Conservation (phyloP, 1,140 invertebrate species). For the Mizuhopecten yessoensis region DNA sequence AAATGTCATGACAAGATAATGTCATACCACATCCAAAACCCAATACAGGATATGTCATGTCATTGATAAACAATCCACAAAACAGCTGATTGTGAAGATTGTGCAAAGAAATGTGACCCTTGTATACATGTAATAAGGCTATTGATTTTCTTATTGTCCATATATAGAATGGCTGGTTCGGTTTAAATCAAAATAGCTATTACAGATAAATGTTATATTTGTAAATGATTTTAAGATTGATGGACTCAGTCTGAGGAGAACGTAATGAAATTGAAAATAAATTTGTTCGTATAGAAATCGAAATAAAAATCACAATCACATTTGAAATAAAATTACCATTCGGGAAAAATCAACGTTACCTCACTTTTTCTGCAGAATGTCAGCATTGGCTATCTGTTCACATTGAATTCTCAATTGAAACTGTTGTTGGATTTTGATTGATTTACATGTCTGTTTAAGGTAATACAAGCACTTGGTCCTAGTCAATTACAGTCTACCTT, state of each 20-base stretch:
- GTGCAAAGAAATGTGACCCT: neutral
- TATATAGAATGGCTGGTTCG: neutral
- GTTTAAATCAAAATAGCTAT: neutral
- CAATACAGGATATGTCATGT: neutral
- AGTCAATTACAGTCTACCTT: neutral
- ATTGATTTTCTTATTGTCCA: slow-evolving; percentile 21
- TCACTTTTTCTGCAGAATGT: neutral
- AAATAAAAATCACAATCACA: neutral
- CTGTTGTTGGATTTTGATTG: neutral
- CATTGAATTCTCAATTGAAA: neutral
- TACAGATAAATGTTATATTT: neutral
- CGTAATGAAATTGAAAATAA: slow-evolving; percentile 27
- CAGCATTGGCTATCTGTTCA: neutral
- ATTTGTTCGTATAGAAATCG: neutral
- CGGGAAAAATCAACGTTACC: neutral
- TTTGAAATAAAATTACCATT: slow-evolving; percentile 19
- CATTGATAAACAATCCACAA: neutral
- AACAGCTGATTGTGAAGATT: neutral
- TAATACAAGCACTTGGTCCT: neutral
- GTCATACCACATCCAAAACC: neutral
- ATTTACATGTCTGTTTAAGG: neutral
- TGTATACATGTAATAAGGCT: neutral
- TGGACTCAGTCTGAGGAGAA: neutral
- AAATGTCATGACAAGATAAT: neutral
- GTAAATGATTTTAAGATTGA: slow-evolving; percentile 2